Evolutionary conservation across 2,797 vertebrate species (phyloP).

Genomic region (Threskiornis aethiopicus): DNA sequence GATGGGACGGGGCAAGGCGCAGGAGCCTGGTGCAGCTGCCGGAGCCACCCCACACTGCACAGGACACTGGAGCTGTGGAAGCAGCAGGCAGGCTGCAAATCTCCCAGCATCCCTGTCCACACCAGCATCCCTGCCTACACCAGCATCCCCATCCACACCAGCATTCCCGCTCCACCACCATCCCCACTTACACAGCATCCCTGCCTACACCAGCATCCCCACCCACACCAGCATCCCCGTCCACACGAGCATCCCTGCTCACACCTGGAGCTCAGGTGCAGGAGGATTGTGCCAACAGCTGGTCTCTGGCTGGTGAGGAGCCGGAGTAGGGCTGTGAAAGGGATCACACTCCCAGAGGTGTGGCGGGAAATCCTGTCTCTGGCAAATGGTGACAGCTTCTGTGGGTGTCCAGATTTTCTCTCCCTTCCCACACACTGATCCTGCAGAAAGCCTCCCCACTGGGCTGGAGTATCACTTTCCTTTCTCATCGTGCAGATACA

Average conservation of each 20-base stretch:
- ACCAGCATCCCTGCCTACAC: not conserved
- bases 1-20: fast-evolving
- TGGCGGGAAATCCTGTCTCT: not conserved
- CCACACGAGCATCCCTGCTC: not conserved
- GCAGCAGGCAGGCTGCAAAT: not conserved
- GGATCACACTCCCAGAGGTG: not conserved
- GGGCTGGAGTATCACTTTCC: not conserved
- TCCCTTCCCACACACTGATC: not conserved
- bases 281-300: fast-evolving
- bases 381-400: not conserved
- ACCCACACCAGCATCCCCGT: fast-evolving
- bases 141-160: too few relatives aligned
- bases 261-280: not conserved
- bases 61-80: not conserved
- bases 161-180: not conserved
- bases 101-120: not conserved
- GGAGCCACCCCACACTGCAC: fast-evolving
- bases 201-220: too few relatives aligned
- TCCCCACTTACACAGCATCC: too few relatives aligned
- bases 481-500: fast-evolving
- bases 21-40: not conserved
- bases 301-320: not conserved
- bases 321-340: fast-evolving
- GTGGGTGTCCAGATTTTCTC: not conserved
- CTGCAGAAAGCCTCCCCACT: not conserved